A percentile compares a stretch with the other conserved stretches of the same genome.
These are phyloP conservation scores for Proales similis DNA, from an alignment of 1,140 invertebrate genomes.

Conservation along the genomic window DNA sequence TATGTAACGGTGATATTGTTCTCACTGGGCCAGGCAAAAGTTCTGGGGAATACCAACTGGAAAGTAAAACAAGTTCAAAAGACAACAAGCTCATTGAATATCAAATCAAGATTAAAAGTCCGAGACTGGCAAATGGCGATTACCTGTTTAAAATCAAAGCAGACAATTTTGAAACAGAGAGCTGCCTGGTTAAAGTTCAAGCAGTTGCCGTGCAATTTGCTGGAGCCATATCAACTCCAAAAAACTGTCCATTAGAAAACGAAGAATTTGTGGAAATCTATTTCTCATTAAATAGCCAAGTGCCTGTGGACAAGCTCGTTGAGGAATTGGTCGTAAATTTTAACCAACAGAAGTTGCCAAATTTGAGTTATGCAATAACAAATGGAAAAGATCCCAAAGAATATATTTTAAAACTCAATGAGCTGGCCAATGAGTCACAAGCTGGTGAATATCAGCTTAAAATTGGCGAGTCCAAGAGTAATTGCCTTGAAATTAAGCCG, in stretches of 20 bases:
- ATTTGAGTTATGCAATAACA: background rate
- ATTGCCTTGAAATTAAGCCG: background rate
- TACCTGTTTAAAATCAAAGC: background rate
- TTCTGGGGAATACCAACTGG: too few species aligned
- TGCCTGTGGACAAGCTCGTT: background rate
- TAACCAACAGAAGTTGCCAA: background rate
- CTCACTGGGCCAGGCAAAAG: too few species aligned
- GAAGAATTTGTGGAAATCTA: background rate
- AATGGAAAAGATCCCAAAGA: background rate
- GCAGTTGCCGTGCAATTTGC: background rate
- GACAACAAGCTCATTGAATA: too few species aligned
- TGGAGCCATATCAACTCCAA: background rate
- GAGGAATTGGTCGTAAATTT: background rate
- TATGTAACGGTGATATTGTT: too few species aligned
- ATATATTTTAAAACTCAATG: background rate
- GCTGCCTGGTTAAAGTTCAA: background rate
- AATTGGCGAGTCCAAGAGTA: background rate
- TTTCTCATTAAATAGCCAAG: background rate
- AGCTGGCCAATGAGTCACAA: background rate
- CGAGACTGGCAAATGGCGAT: too few species aligned
- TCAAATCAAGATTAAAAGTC: too few species aligned
- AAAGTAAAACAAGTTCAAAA: too few species aligned
- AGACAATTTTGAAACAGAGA: background rate
- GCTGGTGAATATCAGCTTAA: background rate
- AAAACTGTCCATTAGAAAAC: conserved; percentile 8